Evolutionary conservation across 2,888 invertebrate genomes (phyloP), one percentile per base, ranked within the genome.

Genomic region (Cenopis cana): DNA sequence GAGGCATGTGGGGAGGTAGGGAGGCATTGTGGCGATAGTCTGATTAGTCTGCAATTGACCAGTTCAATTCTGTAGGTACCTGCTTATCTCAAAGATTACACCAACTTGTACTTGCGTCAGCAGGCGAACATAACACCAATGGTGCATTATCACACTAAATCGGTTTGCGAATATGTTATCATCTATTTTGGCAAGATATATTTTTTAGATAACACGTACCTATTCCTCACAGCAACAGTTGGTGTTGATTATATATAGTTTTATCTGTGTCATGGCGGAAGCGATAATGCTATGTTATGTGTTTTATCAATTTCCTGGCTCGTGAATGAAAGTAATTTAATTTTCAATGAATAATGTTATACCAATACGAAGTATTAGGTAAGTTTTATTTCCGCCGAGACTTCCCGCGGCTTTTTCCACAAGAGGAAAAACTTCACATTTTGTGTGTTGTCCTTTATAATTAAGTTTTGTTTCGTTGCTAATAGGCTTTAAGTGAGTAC

Each of bases 181-280:
- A 12, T 66, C 36, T 66, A 60, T 70, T 70, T 66, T 70, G 46
- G 70, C 70, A 54, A 65, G 38, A 41, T 59, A 70, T 60, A 55
- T 24, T 54, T 50, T 38, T 20, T 33, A 54, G 70, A 70, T 70
- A 66, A 66, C 52, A 66, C 36, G 24, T 60, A 66, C 36, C 17
- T 60, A 36, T 46, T 66, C 65, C 62, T 57, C 70, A 60, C 52
- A 66, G 65, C 65, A 70, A 70, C 65, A 66, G 65, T 18, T n/a
- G 55, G 62, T 65, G 36, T n/a, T 17, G 65, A 66, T 70, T 54
- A 66, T 41, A 49, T 50, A 18, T 55, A 46, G 38, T 62, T 70
- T 65, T 65, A 70, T 70, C 65, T 70, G 59, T 66, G 20, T 29
- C 18, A 66, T 52, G 65, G 70, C 65, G 70, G 70, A 70, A 70